Base-by-base conservation (phyloP, 2,113 vertebrate genomes). In the Ctenodactylus gundi region DNA sequence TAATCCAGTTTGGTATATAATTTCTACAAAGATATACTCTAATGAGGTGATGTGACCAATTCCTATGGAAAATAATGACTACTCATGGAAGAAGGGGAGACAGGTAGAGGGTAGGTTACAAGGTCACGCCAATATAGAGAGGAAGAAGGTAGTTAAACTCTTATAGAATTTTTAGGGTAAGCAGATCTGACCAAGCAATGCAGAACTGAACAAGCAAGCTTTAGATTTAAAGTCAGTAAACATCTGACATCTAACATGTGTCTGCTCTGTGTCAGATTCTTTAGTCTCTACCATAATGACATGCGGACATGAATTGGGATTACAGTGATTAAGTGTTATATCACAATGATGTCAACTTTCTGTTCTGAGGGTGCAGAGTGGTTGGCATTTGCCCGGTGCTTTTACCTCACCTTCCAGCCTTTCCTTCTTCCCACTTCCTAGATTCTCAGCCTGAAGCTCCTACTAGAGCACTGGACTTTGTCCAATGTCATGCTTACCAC, bases 251-350 rank as follows among this genome's bases (percentile, higher is more conserved):
- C n/a, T 53, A 27, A 1, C 12, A 29, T 3, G 36, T 21, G 20
- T 7, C 62, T 23, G 1, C 39, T 87, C 46, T 15, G 34, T 41
- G 41, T 31, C 25, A 36, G 17, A 39, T 6, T 27, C 36, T 51
- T 65, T 51, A 25, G 1, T n/a, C 18, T 39, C 72, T 39, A 65
- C 41, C 29, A 9, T 4, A 11, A 23, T 65, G 49, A 77, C 55
- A 27, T 5, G 34, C 64, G 15, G 70, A 21, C 15, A 1, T 0
- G 18, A 6, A 3, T 0, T 2, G 23, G 55, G 49, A 72, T 44
- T 0, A 39, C 0, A 70, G 55, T 1, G 0, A 55, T 4, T 64
- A 34, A 3, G 1, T 31, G 18, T 25, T 14, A 6, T 39, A 23
- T 7, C n/a, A 5, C 67, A 78, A n/a, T 1, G 31, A 53, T 9